Base-by-base conservation (phyloP, 2,797 vertebrate genomes). In the Epinephelus awoara region DNA sequence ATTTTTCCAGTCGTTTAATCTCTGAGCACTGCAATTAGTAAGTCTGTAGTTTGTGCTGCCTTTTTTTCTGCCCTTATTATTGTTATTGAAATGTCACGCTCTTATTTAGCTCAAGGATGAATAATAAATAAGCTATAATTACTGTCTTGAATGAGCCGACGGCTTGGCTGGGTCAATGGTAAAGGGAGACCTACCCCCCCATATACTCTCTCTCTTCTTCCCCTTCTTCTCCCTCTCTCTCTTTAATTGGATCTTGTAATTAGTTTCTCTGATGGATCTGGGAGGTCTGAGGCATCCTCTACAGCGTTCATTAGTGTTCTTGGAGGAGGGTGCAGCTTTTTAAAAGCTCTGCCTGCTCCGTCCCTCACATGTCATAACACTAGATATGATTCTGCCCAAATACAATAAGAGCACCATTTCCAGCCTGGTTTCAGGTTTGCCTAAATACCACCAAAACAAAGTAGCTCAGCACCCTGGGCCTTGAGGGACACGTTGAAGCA, bases 221-320 rank as follows among this genome's bases (percentile, higher is more conserved):
- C 68, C n/a, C 82, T 73, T 82, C 80, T 85, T 90, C 72, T 90
- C 70, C 64, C 89, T 88, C 96, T 96, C 96, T 94, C 95, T 96
- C 96, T 97, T 97, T 99, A 99, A 99, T 98, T 98, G 97, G 97
- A 97, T 98, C 97, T 97, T 96, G 97, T 98, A 98, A 98, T 99
- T 98, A 97, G 97, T 97, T 97, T 97, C 96, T 97, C 96, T 97
- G 97, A 97, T 96, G 96, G 96, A 97, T 98, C 95, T 96, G 95
- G 95, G 92, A 94, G 96, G 97, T 96, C 96, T 96, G 96, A 93
- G 95, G 90, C 95, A 92, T 93, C 95, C 94, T 95, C 94, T 87
- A 84, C 94, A 90, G 89, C 83, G 67, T 94, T 96, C 94, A 95
- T 95, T 95, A 95, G 91, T 85, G 90, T 77, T 86, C 86, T 81